These are phyloP conservation scores for Torymus auratus DNA, from an alignment of 2,888 invertebrate genomes.

Conservation along the genomic window DNA sequence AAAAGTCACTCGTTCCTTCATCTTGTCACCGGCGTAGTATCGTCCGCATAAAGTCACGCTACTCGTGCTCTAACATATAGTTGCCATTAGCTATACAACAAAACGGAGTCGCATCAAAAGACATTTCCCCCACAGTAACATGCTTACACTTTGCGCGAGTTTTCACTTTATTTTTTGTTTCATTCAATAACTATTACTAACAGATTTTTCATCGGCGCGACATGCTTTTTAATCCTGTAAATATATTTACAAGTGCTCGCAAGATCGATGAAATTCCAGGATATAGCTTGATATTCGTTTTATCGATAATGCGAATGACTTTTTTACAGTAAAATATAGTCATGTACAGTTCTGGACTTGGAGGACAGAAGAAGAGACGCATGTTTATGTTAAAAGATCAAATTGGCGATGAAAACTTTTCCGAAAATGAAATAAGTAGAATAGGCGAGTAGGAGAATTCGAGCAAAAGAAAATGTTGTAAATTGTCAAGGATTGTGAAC, in stretches of 20 bases:
- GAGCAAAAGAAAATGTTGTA: too few relatives aligned
- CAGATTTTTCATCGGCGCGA: too few relatives aligned
- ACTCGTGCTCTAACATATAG: constrained; percentile 52
- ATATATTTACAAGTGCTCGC: too few relatives aligned
- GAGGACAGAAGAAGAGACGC: neutral
- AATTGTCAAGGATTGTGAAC: too few relatives aligned
- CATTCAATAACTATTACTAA: neutral
- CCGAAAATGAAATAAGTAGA: neutral
- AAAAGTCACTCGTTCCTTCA: constrained; percentile 43
- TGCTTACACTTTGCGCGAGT: neutral
- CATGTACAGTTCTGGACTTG: constrained; percentile 25
- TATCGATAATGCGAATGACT: too few relatives aligned
- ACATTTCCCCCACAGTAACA: too few relatives aligned
- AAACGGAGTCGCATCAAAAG: neutral
- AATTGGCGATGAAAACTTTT: too few relatives aligned
- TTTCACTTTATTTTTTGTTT: neutral
- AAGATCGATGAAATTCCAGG: too few relatives aligned
- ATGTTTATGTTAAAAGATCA: too few relatives aligned
- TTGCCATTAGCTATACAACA: neutral
- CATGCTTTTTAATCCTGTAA: neutral
- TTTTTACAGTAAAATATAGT: neutral
- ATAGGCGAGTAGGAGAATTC: too few relatives aligned
- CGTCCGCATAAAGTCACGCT: constrained; percentile 63
- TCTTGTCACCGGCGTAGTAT: constrained; percentile 62
- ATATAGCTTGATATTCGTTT: neutral